Conservation (phyloP, 2,113 vertebrate genomes). For the Cervus canadensis region DNA sequence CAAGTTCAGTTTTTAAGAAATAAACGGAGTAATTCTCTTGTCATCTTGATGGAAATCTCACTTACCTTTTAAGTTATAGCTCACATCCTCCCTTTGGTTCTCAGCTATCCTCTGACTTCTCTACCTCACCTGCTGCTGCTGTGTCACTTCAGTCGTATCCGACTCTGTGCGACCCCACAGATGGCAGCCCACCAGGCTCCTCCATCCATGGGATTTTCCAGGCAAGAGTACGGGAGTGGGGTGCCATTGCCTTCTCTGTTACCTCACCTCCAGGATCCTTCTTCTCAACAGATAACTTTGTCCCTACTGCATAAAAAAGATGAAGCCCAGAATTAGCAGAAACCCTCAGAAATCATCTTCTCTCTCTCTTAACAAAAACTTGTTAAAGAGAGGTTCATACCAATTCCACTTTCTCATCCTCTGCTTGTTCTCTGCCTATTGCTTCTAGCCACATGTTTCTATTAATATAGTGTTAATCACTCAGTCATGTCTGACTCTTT, state of each 20-base stretch:
- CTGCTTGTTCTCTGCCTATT: background rate
- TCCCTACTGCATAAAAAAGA: background rate
- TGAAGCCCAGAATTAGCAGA: background rate
- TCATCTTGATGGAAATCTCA: background rate
- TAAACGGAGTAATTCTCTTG: background rate
- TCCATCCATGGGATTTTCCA: too few relatives aligned
- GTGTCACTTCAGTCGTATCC: too few relatives aligned
- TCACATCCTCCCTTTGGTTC: background rate
- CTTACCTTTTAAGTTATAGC: background rate
- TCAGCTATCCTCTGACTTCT: background rate
- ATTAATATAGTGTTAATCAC: background rate
- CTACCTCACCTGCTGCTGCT: too few relatives aligned
- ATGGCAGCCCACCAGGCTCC: too few relatives aligned
- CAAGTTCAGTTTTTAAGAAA: background rate
- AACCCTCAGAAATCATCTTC: background rate
- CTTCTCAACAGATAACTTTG: background rate
- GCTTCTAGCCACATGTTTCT: background rate
- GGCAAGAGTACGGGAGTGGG: too few relatives aligned
- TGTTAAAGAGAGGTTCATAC: background rate
- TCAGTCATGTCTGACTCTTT: background rate
- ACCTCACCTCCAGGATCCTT: background rate
- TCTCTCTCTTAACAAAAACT: background rate
- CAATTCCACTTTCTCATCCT: background rate
- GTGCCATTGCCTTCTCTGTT: too few relatives aligned
- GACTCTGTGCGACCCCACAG: too few relatives aligned